Evolutionary conservation across 2,888 invertebrate genomes (phyloP).

Genomic region (Mimas tiliae): DNA sequence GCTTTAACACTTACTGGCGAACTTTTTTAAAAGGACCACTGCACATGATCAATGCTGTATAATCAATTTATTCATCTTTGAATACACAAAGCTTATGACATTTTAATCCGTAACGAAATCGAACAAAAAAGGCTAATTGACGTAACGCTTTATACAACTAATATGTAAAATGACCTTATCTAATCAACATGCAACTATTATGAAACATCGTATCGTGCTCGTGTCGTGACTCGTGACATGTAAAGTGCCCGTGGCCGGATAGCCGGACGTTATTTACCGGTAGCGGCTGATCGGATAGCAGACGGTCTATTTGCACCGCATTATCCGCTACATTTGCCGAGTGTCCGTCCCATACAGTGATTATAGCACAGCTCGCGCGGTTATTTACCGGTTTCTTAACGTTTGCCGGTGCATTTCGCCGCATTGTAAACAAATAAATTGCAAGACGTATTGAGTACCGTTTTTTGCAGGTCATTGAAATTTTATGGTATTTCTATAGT

Average conservation of each 20-base stretch:
- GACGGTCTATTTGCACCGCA: constrained; percentile 44
- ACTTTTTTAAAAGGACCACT: too few relatives aligned
- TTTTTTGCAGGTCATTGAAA: neutral
- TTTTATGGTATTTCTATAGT: neutral
- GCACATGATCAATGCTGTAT: too few relatives aligned
- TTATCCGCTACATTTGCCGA: constrained; percentile 43
- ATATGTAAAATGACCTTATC: neutral
- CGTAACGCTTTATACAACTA: neutral
- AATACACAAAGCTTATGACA: neutral
- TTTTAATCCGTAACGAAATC: neutral
- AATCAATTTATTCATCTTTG: too few relatives aligned
- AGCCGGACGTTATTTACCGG: constrained; percentile 41
- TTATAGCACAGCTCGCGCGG: constrained; percentile 25
- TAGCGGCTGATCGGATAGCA: constrained; percentile 32
- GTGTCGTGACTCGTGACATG: constrained; percentile 13
- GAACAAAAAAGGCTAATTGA: neutral
- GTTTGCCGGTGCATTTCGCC: constrained; percentile 16
- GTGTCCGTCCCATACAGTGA: constrained; percentile 30
- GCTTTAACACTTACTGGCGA: too few relatives aligned
- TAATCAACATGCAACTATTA: neutral
- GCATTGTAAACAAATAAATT: neutral
- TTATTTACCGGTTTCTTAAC: constrained; percentile 29
- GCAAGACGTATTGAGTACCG: neutral
- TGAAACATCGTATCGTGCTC: neutral
- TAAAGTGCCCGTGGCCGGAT: constrained; percentile 28